A percentile compares a stretch with the other conserved stretches of the same genome.
Conservation (phyloP, 2,797 vertebrate species). For the Loris lydekkerianus region DNA sequence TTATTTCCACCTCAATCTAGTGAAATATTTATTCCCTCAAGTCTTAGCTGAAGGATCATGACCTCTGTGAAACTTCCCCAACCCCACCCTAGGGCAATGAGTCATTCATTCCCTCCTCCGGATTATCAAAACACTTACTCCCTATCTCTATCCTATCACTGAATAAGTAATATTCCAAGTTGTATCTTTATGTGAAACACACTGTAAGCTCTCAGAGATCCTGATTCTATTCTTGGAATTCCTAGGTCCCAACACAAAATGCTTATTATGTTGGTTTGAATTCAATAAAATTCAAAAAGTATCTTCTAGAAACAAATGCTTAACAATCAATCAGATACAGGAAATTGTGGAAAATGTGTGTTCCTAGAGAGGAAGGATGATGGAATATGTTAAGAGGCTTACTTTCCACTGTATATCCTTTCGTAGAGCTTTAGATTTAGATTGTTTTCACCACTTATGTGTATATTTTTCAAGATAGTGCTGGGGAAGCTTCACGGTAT, state of each 20-base stretch:
- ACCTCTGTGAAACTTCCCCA: not conserved
- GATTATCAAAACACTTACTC: not conserved
- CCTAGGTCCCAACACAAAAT: conserved; percentile 1
- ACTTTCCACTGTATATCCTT: not conserved
- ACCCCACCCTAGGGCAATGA: not conserved
- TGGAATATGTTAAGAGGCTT: not conserved
- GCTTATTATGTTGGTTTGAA: not conserved
- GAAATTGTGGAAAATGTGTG: not conserved
- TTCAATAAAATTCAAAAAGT: conserved; percentile 8
- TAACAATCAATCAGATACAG: conserved; percentile 1
- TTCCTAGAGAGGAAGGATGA: conserved; percentile 18
- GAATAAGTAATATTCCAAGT: not conserved
- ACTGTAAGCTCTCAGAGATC: not conserved
- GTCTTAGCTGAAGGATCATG: not conserved
- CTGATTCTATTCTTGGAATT: not conserved
- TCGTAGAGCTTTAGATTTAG: not conserved
- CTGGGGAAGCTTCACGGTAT: not conserved
- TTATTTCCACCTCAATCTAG: not conserved
- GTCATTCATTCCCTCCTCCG: not conserved
- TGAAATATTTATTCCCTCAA: not conserved
- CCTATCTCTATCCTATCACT: not conserved
- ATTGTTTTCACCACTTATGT: not conserved
- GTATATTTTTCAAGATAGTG: not conserved
- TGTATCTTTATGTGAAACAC: not conserved
- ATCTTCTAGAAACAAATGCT: conserved; percentile 53